Conservation (phyloP, 1,140 invertebrate species). For the Saccostrea echinata region DNA sequence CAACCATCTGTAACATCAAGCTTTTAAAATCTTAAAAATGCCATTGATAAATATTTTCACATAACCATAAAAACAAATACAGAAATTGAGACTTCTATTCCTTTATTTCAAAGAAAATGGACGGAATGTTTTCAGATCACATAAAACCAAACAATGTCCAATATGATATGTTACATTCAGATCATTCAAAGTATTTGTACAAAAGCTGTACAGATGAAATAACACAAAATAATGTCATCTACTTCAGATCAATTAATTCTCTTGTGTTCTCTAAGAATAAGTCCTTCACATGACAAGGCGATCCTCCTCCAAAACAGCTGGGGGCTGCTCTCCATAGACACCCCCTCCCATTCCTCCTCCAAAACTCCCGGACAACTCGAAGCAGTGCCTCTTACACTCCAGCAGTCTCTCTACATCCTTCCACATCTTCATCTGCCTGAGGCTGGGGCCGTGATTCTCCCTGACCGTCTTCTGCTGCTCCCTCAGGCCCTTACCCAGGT, state of each 20-base stretch:
- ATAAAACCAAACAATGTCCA: not conserved
- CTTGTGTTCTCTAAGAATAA: not conserved
- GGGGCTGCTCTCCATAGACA: constrained; percentile 65
- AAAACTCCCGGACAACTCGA: constrained; percentile 60
- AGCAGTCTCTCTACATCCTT: constrained; percentile 82
- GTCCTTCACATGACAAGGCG: constrained; percentile 67
- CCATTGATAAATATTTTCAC: too few species aligned
- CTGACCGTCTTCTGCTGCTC: constrained; percentile 84
- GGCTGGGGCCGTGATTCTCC: constrained; percentile 82
- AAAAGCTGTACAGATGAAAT: too few species aligned
- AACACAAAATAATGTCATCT: too few species aligned
- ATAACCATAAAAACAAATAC: too few species aligned
- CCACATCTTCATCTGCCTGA: constrained; percentile 86
- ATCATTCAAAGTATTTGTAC: too few species aligned
- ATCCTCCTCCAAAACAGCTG: constrained; percentile 71
- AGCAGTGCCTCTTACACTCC: constrained; percentile 79
- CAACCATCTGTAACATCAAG: too few species aligned
- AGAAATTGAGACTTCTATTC: too few species aligned
- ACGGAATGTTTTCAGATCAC: constrained; percentile 19
- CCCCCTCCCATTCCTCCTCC: constrained; percentile 51
- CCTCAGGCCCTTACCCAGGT: constrained; percentile 82
- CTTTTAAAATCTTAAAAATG: too few species aligned
- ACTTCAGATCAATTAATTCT: not conserved
- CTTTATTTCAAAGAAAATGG: not conserved
- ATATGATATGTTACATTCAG: too few species aligned